Percentiles rank a stretch among this genome's conserved stretches.
Evolutionary conservation across 2,888 invertebrate species (phyloP).

Genomic region (Nymphalis urticae): DNA sequence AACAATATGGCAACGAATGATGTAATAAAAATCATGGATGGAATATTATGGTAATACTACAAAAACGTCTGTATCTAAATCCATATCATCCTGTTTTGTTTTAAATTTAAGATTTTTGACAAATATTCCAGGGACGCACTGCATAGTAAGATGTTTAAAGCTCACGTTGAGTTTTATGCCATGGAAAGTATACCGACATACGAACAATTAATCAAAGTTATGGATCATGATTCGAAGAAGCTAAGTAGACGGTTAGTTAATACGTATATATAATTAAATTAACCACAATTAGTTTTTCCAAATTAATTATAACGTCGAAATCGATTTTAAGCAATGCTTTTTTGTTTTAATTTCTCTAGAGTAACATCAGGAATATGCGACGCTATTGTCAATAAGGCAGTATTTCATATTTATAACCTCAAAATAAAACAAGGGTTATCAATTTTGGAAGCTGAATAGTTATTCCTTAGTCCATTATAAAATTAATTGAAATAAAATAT

Average conservation of each 20-base stretch:
- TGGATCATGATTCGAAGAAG: slow-evolving; percentile 51
- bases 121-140: slow-evolving; percentile 62
- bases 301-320: neutral
- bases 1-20: slow-evolving; percentile 65
- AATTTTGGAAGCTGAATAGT: slow-evolving; percentile 64
- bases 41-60: slow-evolving; percentile 62
- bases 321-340: neutral
- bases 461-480: slow-evolving; percentile 4
- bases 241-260: slow-evolving; percentile 59
- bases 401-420: slow-evolving; percentile 66
- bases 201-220: slow-evolving; percentile 53
- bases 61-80: no score
- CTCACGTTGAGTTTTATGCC: slow-evolving; percentile 64
- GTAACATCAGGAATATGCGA: slow-evolving; percentile 76
- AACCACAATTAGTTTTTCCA: no score
- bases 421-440: slow-evolving; percentile 56
- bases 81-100: neutral
- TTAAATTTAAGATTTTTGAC: neutral
- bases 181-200: slow-evolving; percentile 71
- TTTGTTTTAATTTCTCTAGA: slow-evolving; percentile 46
- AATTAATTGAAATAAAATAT: slow-evolving; percentile 17
- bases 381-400: slow-evolving; percentile 74
- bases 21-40: slow-evolving; percentile 66
- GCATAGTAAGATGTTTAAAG: slow-evolving; percentile 70
- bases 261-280: neutral